phyloP scores from a whole-genome alignment of 1,140 invertebrate species.

The Micrasema longulum region DNA sequence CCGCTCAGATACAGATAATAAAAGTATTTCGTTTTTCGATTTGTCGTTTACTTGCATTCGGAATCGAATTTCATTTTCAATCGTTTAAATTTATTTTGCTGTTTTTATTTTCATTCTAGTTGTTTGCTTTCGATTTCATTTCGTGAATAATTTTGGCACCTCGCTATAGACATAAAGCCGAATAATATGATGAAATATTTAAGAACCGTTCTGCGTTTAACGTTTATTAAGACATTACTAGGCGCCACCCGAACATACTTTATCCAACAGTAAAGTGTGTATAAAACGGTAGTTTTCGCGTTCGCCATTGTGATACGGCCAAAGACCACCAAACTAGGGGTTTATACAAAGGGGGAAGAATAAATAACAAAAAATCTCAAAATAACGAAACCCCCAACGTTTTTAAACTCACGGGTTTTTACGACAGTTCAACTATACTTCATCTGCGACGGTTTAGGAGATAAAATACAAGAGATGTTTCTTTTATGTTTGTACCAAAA shows the following conservation, averaged over 20 bases:
- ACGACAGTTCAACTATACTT: not conserved
- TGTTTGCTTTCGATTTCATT: too few species aligned
- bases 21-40: too few species aligned
- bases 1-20: too few species aligned
- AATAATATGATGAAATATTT: constrained; percentile 41
- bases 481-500: too few species aligned
- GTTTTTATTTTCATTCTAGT: too few species aligned
- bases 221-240: constrained; percentile 40
- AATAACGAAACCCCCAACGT: constrained; percentile 9
- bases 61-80: too few species aligned
- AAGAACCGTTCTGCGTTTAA: constrained; percentile 19
- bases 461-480: too few species aligned
- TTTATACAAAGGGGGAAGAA: constrained; percentile 15
- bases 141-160: too few species aligned
- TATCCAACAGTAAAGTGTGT: constrained; percentile 25
- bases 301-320: constrained; percentile 16
- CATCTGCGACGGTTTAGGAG: too few species aligned
- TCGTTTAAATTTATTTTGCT: too few species aligned
- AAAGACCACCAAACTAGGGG: constrained; percentile 3
- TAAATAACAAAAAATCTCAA: constrained; percentile 5
- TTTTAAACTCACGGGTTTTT: constrained; percentile 10
- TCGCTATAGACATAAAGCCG: too few species aligned
- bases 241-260: constrained; percentile 29
- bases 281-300: constrained; percentile 22
- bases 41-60: too few species aligned